Percentiles rank a stretch among this genome's conserved stretches.
Evolutionary conservation across 2,113 vertebrate genomes (phyloP).

Genomic region (Alosa alosa): DNA sequence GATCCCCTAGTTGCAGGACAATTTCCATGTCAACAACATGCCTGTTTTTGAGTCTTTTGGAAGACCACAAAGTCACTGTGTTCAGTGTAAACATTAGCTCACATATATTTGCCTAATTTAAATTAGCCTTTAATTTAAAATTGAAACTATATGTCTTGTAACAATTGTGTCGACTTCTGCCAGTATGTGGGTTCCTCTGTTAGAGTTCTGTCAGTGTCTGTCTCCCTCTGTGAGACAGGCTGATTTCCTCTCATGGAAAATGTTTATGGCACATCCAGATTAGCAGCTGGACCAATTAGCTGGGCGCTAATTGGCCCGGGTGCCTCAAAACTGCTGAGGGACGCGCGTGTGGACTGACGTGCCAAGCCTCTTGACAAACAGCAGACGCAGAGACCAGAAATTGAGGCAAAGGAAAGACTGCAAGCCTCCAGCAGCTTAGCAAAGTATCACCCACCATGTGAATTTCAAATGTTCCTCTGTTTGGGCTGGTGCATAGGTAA

Average conservation of each 20-base stretch:
- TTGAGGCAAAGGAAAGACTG: not conserved
- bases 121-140: no score
- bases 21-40: not conserved
- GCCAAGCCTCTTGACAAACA: constrained; percentile 1
- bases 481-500: not conserved
- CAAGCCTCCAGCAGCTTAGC: not conserved
- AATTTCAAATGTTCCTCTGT: not conserved
- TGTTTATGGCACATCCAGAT: constrained; percentile 3
- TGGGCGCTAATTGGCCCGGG: not conserved
- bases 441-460: not conserved
- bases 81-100: not conserved
- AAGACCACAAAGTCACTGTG: not conserved
- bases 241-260: not conserved
- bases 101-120: not conserved
- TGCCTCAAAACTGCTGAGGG: constrained; percentile 40
- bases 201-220: not conserved
- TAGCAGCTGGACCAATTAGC: constrained; percentile 1
- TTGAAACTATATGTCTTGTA: not conserved
- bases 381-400: not conserved
- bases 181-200: not conserved
- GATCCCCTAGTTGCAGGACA: not conserved
- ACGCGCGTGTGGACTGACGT: not conserved
- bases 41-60: not conserved
- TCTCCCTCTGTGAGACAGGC: not conserved
- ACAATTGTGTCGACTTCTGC: not conserved